Evolutionary conservation across 92 coral and sea anemone genomes (phyloP), one percentile per base, ranked within the genome.

Genomic region (Siderastrea siderea): DNA sequence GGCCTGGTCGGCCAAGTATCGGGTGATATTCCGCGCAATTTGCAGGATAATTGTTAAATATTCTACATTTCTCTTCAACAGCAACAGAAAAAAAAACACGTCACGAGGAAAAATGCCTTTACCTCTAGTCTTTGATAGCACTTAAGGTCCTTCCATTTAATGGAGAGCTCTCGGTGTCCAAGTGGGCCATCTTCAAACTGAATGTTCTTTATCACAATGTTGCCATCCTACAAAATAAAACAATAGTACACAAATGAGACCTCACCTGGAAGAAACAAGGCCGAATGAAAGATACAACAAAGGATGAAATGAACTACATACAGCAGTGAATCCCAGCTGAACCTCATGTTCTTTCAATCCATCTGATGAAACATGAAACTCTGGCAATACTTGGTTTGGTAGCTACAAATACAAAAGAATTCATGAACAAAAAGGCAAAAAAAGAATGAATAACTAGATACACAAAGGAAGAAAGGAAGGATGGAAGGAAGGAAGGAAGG

Each of bases 51-150:
- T n/a, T n/a, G n/a, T n/a, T n/a, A n/a, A n/a, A n/a, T n/a, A n/a
- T n/a, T n/a, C n/a, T n/a, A n/a, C n/a, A n/a, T n/a, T n/a, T n/a
- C n/a, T n/a, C n/a, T n/a, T n/a, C n/a, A n/a, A n/a, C n/a, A n/a
- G n/a, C n/a, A n/a, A n/a, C n/a, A n/a, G n/a, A n/a, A n/a, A n/a
- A n/a, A n/a, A n/a, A n/a, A n/a, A n/a, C n/a, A n/a, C n/a, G n/a
- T n/a, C n/a, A n/a, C n/a, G n/a, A n/a, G n/a, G 8, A 74, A 9
- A 47, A 74, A 10, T 5, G 7, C 17, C 15, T 1, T 45, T 69
- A 96, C 99, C 99, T 96, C 99, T 45, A 95, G 49, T 84, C 99
- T 90, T 68, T 91, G 93, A 79, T 95, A 96, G 72, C 94, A 95
- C 43, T 76, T 93, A 7, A 96, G 87, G 15, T 86, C 91, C 38